Evolutionary conservation across 1,140 invertebrate genomes (phyloP), one percentile per base, ranked within the genome.

Genomic region (Vollenhovia emeryi): DNA sequence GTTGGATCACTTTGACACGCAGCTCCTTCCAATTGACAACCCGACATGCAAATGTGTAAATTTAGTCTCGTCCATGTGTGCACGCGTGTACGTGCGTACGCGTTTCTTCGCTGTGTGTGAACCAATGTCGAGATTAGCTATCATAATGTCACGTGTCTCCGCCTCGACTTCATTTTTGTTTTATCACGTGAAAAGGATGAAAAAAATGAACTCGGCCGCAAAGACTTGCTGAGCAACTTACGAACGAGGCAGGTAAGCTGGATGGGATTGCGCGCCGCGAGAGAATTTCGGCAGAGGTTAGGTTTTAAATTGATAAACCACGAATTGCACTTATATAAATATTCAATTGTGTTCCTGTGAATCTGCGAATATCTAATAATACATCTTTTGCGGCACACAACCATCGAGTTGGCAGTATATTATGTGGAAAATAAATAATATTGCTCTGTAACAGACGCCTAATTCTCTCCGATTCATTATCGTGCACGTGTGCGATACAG

Each of bases 141-240:
- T 89, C 87, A 87, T 88, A 80, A 86, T 87, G 88, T 90, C 88
- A 90, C 88, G 88, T 90, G 88, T 87, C 86, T 66, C 52, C 85
- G 40, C 33, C 43, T 59, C 50, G 79, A 57, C 76, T 89, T 89
- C 85, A 60, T 89, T 87, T 74, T 84, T 79, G 87, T 89, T 89
- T 89, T 89, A 89, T 90, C 88, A 89, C 88, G 88, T 90, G 88
- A 85, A 90, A 89, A 90, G 86, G 75, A 76, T 85, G 71, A 88
- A 87, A 87, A 87, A 89, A 89, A 76, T 86, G 48, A 60, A 79
- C 59, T 87, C 84, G 36, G 27, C 40, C 59, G 64, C 50, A 6
- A 80, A 68, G 15, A 75, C 73, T 83, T 84, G 2, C 40, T 48
- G 82, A 85, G 68, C 64, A 52, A 73, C 43, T 50, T 68, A 36